Base-by-base conservation (phyloP, 2,888 invertebrate species). In the Epinotia bilunana region DNA sequence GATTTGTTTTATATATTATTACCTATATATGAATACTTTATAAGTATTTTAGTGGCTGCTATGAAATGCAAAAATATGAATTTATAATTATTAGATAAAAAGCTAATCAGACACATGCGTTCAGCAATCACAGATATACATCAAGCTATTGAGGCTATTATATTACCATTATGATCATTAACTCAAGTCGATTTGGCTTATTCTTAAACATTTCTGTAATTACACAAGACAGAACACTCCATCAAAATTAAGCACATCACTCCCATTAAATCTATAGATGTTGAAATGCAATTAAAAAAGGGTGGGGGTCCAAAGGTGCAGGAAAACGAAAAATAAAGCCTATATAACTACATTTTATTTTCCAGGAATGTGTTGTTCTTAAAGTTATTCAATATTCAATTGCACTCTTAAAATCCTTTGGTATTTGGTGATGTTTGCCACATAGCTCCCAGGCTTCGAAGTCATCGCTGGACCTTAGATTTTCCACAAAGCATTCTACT, bases 371-470 rank as follows among this genome's bases (percentile, higher is more conserved):
- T 87, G 76, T 79, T 77, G 77, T 57, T 72, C 74, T 79, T 65
- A 76, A 70, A 75, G 76, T 74, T 73, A 73, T 72, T 90, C 86
- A 94, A 86, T 93, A 94, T 79, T 94, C 92, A 81, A 93, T 93
- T 83, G 92, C 90, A 86, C 85, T 90, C 80, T 90, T 91, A 77
- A 94, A 94, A 78, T 92, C 92, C 80, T 93, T 91, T 80, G 94
- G 93, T 84, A 90, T 73, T 79, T 93, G 91, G 76, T 88, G 86
- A 72, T 90, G 88, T 83, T 91, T 92, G 62, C 93, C 90, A 80
- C 92, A 90, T 2, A 92, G 83, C 77, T 91, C 91, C 94, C 94
- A 94, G 62, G 94, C 94, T 79, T 93, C 92, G 78, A 91, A 93
- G 77, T 94, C 94, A 81, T 92, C 93, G 78, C 90, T 88, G 28